These are phyloP conservation scores for Periophthalmus magnuspinnatus DNA, from an alignment of 2,797 vertebrate species.

Conservation along the genomic window DNA sequence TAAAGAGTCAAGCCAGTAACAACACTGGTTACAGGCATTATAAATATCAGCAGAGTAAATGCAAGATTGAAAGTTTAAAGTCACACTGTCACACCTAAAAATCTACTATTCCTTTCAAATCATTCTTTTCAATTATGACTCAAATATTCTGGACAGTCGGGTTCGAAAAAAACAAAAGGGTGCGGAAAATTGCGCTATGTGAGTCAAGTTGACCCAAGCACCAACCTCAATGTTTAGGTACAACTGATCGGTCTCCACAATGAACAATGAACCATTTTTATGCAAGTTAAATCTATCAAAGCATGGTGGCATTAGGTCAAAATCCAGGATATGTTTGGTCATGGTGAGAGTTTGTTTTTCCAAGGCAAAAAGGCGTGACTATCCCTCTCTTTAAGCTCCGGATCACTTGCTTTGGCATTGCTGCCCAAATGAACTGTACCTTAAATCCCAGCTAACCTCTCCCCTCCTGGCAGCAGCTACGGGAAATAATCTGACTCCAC, in stretches of 20 bases:
- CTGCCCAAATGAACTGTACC: conserved; percentile 47
- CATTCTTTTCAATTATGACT: too few species aligned
- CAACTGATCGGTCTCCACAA: not conserved
- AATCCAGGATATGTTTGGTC: conserved; percentile 57
- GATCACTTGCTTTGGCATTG: conserved; percentile 51
- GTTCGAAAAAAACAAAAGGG: conserved; percentile 19
- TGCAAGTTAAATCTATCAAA: conserved; percentile 25
- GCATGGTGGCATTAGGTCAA: conserved; percentile 32
- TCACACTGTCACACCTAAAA: too few species aligned
- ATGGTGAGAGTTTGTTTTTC: conserved; percentile 51
- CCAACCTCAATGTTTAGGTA: conserved; percentile 9
- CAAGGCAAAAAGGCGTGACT: conserved; percentile 44
- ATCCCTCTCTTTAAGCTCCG: conserved; percentile 47
- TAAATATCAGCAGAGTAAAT: not conserved
- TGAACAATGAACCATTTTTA: conserved; percentile 21
- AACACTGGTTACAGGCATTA: not conserved
- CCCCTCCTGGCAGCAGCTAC: conserved; percentile 48
- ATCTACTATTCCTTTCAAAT: too few species aligned
- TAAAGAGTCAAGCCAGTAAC: not conserved
- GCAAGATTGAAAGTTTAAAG: too few species aligned
- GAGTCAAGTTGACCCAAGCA: conserved; percentile 6
- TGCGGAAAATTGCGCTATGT: conserved; percentile 22
- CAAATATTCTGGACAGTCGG: not conserved
- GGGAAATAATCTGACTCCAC: conserved; percentile 62
- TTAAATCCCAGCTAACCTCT: conserved; percentile 41